Evolutionary conservation across 2,888 invertebrate species (phyloP), one percentile per base, ranked within the genome.

Genomic region (Bombylius major): DNA sequence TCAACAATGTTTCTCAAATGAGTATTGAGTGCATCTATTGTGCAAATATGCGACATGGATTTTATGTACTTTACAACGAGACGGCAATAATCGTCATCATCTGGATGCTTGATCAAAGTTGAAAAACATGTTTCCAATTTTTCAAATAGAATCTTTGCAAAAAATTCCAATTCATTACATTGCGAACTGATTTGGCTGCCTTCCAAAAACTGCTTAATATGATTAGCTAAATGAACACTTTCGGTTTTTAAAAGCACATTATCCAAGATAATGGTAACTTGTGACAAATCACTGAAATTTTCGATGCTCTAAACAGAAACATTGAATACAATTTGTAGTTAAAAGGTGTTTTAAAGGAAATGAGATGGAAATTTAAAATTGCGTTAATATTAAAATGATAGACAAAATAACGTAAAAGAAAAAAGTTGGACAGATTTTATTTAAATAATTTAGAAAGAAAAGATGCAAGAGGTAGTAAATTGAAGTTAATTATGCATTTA

Each of bases 211-310:
- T 73, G 70, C 69, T 74, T 73, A 65, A 73, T 68, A 68, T 73
- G 74, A 71, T 72, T 74, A 64, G 69, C 67, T 65, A 74, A 68
- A 70, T 73, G 73, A 69, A 73, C 70, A 70, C 74, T 72, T 67
- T 74, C 73, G 66, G 72, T 71, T 64, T 70, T 72, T 58, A 70
- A 69, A 64, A 74, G 70, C 64, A 72, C 69, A 65, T 72, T 72
- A 63, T 70, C 69, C 64, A 73, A 67, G 62, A 71, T 69, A 64
- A 73, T 72, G 64, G 67, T 70, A 62, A 70, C 68, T 65, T 69
- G 64, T 61, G 72, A 70, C 68, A 73, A 69, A 70, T 73, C 67
- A 67, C 70, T 67, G 62, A 71, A 70, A 67, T 67, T 70, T 60
- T 65, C 65, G 56, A 70, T 66, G 64, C 70, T 67, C 70, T 72